Evolutionary conservation across 2,113 vertebrate species (phyloP), one percentile per base, ranked within the genome.

Genomic region (Xiphophorus maculatus): DNA sequence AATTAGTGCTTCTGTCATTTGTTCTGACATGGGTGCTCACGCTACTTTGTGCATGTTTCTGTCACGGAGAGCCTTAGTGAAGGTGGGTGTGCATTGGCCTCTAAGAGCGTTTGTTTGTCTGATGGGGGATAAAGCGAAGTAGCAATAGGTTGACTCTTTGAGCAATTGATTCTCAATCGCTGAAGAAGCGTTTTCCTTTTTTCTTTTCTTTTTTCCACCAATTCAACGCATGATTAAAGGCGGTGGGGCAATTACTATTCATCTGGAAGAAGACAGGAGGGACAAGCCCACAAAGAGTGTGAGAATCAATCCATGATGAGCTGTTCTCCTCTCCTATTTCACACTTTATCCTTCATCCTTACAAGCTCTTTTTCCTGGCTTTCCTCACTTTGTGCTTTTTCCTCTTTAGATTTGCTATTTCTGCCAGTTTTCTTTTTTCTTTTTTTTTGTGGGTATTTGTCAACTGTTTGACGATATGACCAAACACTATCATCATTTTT

Each of bases 201-300:
- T 48, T 48, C 17, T 83, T 88, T 90, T 88, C 80, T 71, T 88
- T 88, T 89, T 84, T 89, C 83, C 83, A 79, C 85, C 90, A 89
- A 92, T 93, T 92, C 84, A 90, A 93, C 91, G 88, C 89, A 88
- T 90, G 90, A 91, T 93, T 94, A 93, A 92, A 90, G 90, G 83
- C 81, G 70, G 83, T 83, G 82, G 86, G 81, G 89, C 90, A 90
- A 93, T 94, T 93, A 92, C 90, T 85, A 90, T 92, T 93, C 87
- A 90, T 93, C 90, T 92, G 77, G 76, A 83, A 89, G 80, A 71
- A 89, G 88, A 89, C 88, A 81, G 75, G 74, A 92, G 91, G 84
- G 90, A 85, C 84, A 82, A 79, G 74, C 77, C 84, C 77, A 85
- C 78, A 86, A 89, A 92, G 81, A 92, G 90, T 77, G 89, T 89